A percentile compares a stretch with the other conserved stretches of the same genome.
Conservation (phyloP, 1,140 invertebrate species). For the Bombus balteatus region DNA sequence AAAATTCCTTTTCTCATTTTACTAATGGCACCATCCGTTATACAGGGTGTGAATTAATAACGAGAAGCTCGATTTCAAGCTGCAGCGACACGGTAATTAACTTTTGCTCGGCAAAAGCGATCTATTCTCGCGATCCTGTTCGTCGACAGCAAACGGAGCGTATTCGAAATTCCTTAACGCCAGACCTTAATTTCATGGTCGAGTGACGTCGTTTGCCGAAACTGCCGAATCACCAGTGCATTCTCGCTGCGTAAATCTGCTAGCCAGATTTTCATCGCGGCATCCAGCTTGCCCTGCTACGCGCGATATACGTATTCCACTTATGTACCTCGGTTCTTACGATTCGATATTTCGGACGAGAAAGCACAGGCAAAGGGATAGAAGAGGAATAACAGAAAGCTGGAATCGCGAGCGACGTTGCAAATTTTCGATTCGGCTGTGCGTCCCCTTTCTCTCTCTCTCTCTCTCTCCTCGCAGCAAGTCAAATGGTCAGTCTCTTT, state of each 20-base stretch:
- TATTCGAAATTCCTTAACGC: not conserved
- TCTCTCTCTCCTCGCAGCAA: not conserved
- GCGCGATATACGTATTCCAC: too few relatives aligned
- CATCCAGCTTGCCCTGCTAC: too few relatives aligned
- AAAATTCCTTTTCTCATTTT: not conserved
- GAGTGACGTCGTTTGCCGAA: not conserved
- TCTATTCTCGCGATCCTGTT: not conserved
- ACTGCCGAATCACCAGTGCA: too few relatives aligned
- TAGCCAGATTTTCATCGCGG: not conserved
- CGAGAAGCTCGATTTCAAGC: slow-evolving; percentile 15
- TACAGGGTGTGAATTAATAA: slow-evolving; percentile 3
- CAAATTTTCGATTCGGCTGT: not conserved
- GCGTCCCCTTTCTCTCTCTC: not conserved
- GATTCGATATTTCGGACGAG: not conserved
- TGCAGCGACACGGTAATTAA: not conserved
- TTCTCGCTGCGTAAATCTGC: not conserved
- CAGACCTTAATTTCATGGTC: not conserved
- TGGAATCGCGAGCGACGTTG: not conserved
- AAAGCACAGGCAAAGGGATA: not conserved
- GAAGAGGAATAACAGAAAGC: not conserved
- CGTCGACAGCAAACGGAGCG: not conserved
- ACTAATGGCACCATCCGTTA: not conserved
- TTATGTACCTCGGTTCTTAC: not conserved
- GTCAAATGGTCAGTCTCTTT: slow-evolving; percentile 11
- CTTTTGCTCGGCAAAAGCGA: not conserved